These are phyloP conservation scores for Megaptera novaeangliae DNA, from an alignment of 2,113 vertebrate species.

Conservation along the genomic window DNA sequence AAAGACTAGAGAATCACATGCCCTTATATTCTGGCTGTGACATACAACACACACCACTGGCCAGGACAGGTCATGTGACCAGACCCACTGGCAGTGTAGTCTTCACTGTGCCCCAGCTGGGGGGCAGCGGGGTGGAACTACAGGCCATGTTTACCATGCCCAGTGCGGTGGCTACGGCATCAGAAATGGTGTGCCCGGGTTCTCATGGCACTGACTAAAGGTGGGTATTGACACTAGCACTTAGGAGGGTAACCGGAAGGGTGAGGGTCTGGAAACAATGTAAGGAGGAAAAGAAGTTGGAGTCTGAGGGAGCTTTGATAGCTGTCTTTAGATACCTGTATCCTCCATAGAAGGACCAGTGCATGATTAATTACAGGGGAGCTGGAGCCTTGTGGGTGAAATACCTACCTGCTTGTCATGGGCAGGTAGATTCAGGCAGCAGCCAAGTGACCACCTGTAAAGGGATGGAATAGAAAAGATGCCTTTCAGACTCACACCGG, in stretches of 20 bases:
- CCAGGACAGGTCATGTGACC: rapidly evolving
- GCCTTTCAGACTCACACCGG: not conserved
- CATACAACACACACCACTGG: not conserved
- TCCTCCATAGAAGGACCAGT: rapidly evolving
- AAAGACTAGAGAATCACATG: not conserved
- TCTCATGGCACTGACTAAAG: not conserved
- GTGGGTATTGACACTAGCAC: not conserved
- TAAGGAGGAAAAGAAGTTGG: not conserved
- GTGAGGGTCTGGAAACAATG: not conserved
- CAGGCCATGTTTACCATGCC: rapidly evolving
- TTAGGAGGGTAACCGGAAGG: no score
- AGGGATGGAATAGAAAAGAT: not conserved
- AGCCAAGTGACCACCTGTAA: not conserved
- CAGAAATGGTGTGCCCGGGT: not conserved
- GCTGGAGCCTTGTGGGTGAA: not conserved
- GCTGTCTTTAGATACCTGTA: not conserved
- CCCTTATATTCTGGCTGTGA: not conserved
- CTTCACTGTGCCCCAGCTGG: no score
- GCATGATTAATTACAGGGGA: no score
- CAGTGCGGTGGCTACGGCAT: not conserved
- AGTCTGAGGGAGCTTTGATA: not conserved
- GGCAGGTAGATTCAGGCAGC: not conserved
- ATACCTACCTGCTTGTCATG: not conserved
- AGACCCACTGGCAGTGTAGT: rapidly evolving
- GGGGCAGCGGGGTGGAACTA: no score